phyloP scores from a whole-genome alignment of 2,888 invertebrate species.

The Drosophila seclusa region DNA sequence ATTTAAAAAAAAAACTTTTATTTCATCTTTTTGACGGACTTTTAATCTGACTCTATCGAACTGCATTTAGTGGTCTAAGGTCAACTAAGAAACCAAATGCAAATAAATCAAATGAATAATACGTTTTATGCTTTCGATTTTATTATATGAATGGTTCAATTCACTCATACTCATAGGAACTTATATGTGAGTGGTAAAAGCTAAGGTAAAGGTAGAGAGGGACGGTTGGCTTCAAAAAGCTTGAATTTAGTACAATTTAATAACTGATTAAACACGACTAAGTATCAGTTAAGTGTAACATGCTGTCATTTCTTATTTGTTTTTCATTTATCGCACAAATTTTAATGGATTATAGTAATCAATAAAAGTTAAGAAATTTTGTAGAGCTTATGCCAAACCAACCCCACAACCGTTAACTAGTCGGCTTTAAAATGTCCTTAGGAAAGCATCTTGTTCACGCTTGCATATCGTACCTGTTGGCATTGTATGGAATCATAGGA shows the following conservation, averaged over 20 bases:
- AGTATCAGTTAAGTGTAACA: not conserved
- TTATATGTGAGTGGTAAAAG: not conserved
- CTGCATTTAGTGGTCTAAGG: too few relatives aligned
- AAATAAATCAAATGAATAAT: not conserved
- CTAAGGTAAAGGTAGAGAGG: not conserved
- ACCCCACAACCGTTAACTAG: not conserved
- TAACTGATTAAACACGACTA: not conserved
- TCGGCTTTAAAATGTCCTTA: slow-evolving; percentile 2
- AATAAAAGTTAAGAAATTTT: not conserved
- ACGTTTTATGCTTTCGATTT: not conserved
- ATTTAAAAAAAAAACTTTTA: too few relatives aligned
- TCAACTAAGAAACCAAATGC: too few relatives aligned
- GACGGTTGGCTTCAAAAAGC: not conserved
- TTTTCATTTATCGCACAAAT: not conserved
- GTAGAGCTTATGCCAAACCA: not conserved
- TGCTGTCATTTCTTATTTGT: slow-evolving; percentile 1
- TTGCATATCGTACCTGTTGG: slow-evolving; percentile 8
- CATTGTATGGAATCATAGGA: slow-evolving; percentile 5
- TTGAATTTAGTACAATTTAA: not conserved
- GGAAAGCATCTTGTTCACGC: slow-evolving; percentile 12
- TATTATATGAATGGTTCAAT: not conserved
- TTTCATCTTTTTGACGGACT: too few relatives aligned
- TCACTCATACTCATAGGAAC: not conserved
- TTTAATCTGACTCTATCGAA: too few relatives aligned
- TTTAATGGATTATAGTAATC: not conserved